Base-by-base conservation (phyloP, 2,797 vertebrate genomes). In the Xerus rutilus region DNA sequence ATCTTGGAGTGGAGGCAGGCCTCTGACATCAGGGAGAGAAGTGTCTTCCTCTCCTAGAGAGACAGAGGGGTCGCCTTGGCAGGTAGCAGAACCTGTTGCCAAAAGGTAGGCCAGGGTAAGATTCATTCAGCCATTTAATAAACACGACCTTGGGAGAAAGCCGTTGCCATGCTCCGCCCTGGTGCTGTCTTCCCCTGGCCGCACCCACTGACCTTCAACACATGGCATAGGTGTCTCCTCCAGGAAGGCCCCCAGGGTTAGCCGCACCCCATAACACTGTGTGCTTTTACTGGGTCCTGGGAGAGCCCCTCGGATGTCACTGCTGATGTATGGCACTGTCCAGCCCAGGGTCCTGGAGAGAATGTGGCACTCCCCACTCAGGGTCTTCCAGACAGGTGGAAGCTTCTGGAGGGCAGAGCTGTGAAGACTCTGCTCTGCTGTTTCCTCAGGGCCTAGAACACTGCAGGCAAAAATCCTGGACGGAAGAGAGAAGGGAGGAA, bases 401-500 rank as follows among this genome's bases (percentile, higher is more conserved):
- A 35, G 43, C 78, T 73, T 57, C 8, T 1, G 12, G 43, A 65
- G 10, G 57, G 20, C 2, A 23, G 32, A 25, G 5, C 21, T 17
- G 12, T 45, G 12, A 5, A 5, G 30, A 65, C 30, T 65, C 10
- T 52, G 12, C 49, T 8, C 23, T 52, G 12, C 52, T 11, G 14
- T 54, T 81, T 86, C 21, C 54, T 39, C 45, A 54, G 39, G 57
- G 15, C 72, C 14, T 32, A 69, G 73, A 69, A 84, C 5, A 7
- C 17, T n/a, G 7, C 10, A 7, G 65, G 20, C 21, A 47, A 57
- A 74, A 62, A 4, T 5, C 7, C 25, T 1, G 1, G 7, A 0
- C 49, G 11, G 49, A 11, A 70, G 35, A 21, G 59, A 45, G 52
- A 43, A 65, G 39, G 47, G 52, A 45, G 15, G 9, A 39, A 35